Evolutionary conservation across 1,140 invertebrate genomes (phyloP).

Genomic region (Papilio helenus): DNA sequence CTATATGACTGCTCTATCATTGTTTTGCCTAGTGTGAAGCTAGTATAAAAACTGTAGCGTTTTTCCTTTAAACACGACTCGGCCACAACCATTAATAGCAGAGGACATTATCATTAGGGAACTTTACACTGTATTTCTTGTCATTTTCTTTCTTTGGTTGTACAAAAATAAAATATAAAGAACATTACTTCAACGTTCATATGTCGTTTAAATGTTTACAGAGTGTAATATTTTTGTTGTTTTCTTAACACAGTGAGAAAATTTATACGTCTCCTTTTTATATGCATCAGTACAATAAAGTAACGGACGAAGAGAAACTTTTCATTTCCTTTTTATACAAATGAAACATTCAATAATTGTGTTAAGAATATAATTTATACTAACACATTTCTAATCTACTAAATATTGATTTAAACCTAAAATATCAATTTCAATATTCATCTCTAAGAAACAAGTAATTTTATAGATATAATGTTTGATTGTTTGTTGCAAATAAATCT

Average conservation of each 20-base stretch:
- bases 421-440: no score
- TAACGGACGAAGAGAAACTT: background rate
- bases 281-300: background rate
- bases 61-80: conserved; percentile 14
- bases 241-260: background rate
- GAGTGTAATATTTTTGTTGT: conserved; percentile 19
- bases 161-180: conserved; percentile 25
- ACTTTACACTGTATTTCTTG: conserved; percentile 16
- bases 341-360: background rate
- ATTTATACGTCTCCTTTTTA: background rate
- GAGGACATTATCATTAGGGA: conserved; percentile 21
- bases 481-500: no score
- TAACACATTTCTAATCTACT: no score
- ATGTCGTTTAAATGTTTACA: conserved; percentile 18
- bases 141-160: conserved; percentile 11
- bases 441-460: no score
- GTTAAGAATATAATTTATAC: background rate
- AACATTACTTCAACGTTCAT: conserved; percentile 17
- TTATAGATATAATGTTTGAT: no score
- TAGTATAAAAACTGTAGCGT: conserved; percentile 5
- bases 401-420: no score
- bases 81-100: conserved; percentile 1
- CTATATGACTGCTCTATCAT: no score
- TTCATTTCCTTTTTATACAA: background rate
- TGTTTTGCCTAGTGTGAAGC: background rate